Conservation (phyloP, 2,113 vertebrate species). For the Catharus bicknelli region DNA sequence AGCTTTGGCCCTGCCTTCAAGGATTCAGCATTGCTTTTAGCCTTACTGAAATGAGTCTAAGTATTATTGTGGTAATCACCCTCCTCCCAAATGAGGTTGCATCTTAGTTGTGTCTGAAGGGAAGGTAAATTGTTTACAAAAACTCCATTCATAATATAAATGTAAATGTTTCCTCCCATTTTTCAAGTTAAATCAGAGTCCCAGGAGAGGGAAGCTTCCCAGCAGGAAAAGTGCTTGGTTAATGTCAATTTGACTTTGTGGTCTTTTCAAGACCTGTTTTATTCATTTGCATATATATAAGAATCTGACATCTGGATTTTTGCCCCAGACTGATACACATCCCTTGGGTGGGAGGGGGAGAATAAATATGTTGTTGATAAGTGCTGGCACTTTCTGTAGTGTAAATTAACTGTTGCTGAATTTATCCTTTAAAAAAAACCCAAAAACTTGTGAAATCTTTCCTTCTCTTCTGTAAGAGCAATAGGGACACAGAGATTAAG, state of each 20-base stretch:
- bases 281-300: not conserved
- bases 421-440: not conserved
- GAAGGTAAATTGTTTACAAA: not conserved
- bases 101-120: not conserved
- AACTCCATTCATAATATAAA: not conserved
- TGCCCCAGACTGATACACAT: not conserved
- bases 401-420: not conserved
- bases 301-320: not conserved
- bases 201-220: not conserved
- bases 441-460: not conserved
- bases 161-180: constrained; percentile 18
- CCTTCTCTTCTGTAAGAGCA: not conserved
- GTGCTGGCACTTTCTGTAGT: not conserved
- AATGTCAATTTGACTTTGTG: not conserved
- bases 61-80: not conserved
- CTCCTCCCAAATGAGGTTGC: not conserved
- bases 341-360: rapidly evolving
- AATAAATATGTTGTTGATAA: not conserved
- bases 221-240: not conserved
- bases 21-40: not conserved
- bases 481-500: not conserved
- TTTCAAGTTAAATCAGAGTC: not conserved
- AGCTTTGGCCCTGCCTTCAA: not conserved
- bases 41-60: not conserved
- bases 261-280: not conserved